A percentile compares a stretch with the other conserved stretches of the same genome.
These are phyloP conservation scores for Lacanobia oleracea DNA, from an alignment of 2,888 invertebrate species.

Conservation along the genomic window DNA sequence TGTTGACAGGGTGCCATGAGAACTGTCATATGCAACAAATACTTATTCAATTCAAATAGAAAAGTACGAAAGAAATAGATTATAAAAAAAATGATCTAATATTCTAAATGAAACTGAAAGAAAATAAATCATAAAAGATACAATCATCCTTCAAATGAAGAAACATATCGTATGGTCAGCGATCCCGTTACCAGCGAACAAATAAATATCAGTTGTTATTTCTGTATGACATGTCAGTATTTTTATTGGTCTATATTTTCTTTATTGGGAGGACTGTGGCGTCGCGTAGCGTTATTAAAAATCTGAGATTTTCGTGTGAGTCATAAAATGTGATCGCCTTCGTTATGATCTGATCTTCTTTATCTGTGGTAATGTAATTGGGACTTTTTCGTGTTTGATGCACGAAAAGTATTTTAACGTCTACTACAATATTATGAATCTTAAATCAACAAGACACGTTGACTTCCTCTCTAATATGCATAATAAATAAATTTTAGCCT, in stretches of 20 bases:
- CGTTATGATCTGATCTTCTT: too few species aligned
- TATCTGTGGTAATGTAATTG: background rate
- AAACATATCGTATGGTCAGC: constrained; percentile 27
- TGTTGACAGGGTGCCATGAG: too few species aligned
- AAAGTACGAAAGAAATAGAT: too few species aligned
- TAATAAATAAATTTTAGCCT: too few species aligned
- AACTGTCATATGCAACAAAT: too few species aligned
- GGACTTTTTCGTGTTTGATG: background rate
- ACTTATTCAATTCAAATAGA: too few species aligned
- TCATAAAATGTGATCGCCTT: constrained; percentile 41
- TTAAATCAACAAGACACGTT: too few species aligned
- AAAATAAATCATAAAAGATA: constrained; percentile 26
- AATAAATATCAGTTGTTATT: constrained; percentile 53
- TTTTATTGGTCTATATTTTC: constrained; percentile 57
- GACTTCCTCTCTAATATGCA: too few species aligned
- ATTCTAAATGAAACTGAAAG: background rate
- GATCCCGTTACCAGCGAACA: constrained; percentile 7
- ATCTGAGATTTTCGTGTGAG: constrained; percentile 48
- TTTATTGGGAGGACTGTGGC: constrained; percentile 47
- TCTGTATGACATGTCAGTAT: constrained; percentile 35
- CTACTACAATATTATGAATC: too few species aligned
- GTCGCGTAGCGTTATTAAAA: constrained; percentile 46
- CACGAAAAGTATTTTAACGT: background rate
- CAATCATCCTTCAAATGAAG: constrained; percentile 29
- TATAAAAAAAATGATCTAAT: background rate